Evolutionary conservation across 2,113 vertebrate genomes (phyloP).

Genomic region (Nesogale talazaci): DNA sequence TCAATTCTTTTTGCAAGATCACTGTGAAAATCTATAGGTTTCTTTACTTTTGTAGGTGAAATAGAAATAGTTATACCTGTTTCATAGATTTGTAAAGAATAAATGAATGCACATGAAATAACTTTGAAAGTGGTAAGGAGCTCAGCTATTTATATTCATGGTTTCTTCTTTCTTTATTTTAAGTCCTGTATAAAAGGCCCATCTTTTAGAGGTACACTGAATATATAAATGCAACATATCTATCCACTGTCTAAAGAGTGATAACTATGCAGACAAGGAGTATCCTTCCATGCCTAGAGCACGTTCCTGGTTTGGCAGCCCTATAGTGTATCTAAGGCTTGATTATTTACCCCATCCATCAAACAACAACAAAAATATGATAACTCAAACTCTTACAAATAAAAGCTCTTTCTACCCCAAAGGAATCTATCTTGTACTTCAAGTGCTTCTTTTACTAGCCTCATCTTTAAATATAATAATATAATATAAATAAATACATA

Average conservation of each 20-base stretch:
- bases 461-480: slow-evolving; percentile 1
- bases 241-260: slow-evolving; percentile 10
- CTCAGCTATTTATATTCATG: not conserved
- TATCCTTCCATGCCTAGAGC: not conserved
- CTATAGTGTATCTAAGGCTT: not conserved
- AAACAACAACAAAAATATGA: not conserved
- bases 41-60: slow-evolving; percentile 44
- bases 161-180: not conserved
- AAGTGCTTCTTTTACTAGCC: slow-evolving; percentile 19
- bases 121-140: slow-evolving; percentile 10
- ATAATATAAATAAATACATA: too few species aligned
- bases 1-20: not conserved
- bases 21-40: not conserved
- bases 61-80: slow-evolving; percentile 32
- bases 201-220: not conserved
- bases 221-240: not conserved
- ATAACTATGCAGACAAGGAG: not conserved
- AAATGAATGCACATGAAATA: slow-evolving; percentile 33
- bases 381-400: not conserved
- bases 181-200: not conserved
- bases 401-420: not conserved
- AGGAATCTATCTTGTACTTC: not conserved
- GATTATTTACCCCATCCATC: too few species aligned
- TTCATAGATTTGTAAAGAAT: slow-evolving; percentile 19
- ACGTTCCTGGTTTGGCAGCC: not conserved